Evolutionary conservation across 2,113 vertebrate genomes (phyloP), one percentile per base, ranked within the genome.

Genomic region (Spheniscus mendiculus): DNA sequence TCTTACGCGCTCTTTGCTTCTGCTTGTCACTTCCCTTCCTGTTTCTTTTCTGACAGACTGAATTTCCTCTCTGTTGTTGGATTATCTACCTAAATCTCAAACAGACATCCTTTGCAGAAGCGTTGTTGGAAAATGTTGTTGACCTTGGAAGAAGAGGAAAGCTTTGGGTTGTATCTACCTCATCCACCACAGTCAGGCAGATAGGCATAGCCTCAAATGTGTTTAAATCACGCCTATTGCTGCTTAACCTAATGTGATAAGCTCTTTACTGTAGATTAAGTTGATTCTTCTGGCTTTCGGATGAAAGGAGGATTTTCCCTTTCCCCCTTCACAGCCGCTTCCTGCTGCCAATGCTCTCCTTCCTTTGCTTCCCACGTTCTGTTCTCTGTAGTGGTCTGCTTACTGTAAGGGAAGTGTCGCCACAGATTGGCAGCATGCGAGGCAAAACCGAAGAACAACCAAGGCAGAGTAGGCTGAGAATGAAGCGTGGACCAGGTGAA

Each of bases 11-110:
- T 87, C 42, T 72, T 83, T 88, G 69, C 55, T 93, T 90, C 83
- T 95, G 65, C 25, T 87, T 82, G 65, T 80, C 32, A 26, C 66
- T 95, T 93, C 65, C 65, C 19, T 89, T 95, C 81, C 74, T 91
- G 56, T 56, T 92, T 93, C 74, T 95, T 77, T 86, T 77, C 47
- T 91, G 58, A 93, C 89, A 91, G 58, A 71, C 65, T 59, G 59
- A 82, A 84, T 93, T 97, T 97, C 96, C 94, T 96, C 83, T 78
- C 94, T 74, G 63, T 97, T 96, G 87, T 96, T 94, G 83, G 45
- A 61, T 93, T 93, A 91, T 94, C 90, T 86, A 80, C 90, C 82
- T 95, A 70, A 85, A 93, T 96, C 81, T 96, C 59, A 56, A 91
- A 85, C 91, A 95, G 77, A 94, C 70, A 95, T 97, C 92, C 93